Conservation (phyloP, 2,113 vertebrate species). For the Perca schrenkii region DNA sequence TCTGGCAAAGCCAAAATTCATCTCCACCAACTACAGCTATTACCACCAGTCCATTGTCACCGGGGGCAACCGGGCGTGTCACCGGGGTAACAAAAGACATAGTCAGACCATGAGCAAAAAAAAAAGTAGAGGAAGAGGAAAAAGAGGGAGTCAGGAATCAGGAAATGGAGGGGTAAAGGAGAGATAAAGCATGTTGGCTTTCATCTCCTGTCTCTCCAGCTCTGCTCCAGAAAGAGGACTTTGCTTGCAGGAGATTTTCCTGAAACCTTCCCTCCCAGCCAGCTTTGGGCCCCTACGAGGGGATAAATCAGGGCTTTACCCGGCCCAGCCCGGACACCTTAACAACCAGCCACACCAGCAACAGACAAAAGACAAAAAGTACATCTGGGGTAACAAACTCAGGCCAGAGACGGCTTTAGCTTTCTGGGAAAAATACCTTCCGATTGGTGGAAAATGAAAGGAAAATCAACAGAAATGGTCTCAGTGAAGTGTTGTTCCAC, state of each 20-base stretch:
- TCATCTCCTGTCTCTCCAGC: slow-evolving; percentile 38
- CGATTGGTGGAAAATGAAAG: background rate
- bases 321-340: slow-evolving; percentile 39
- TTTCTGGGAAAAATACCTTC: background rate
- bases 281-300: slow-evolving; percentile 34
- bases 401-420: background rate
- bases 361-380: slow-evolving; percentile 49
- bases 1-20: slow-evolving; percentile 67
- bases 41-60: slow-evolving; percentile 51
- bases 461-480: background rate
- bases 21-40: slow-evolving; percentile 62
- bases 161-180: background rate
- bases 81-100: slow-evolving; percentile 36
- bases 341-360: slow-evolving; percentile 58
- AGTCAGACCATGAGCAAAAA: slow-evolving; percentile 24
- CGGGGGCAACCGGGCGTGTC: slow-evolving; percentile 39
- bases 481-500: background rate
- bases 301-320: slow-evolving; percentile 68
- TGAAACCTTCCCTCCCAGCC: slow-evolving; percentile 33
- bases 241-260: slow-evolving; percentile 48
- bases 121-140: background rate
- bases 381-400: slow-evolving; percentile 44
- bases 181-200: slow-evolving; percentile 43
- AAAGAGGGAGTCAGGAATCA: slow-evolving; percentile 1
- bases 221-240: slow-evolving; percentile 29